These are phyloP conservation scores for Hemaris fuciformis DNA, from an alignment of 2,888 invertebrate species.

Conservation along the genomic window DNA sequence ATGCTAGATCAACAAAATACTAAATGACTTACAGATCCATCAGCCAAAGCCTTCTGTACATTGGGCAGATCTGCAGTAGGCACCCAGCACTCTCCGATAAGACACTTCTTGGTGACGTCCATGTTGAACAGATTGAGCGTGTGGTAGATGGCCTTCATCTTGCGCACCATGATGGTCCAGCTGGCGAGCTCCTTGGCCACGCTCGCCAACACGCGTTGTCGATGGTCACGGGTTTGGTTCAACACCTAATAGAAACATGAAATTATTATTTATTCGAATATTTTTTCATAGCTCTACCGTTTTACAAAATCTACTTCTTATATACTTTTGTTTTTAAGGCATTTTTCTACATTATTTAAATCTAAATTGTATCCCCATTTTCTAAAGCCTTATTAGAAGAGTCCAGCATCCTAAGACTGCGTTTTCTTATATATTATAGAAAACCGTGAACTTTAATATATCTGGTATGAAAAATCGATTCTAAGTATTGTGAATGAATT, in stretches of 20 bases:
- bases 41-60: slow-evolving; percentile 88
- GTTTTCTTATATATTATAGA: no score
- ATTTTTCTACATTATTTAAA: no score
- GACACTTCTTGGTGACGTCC: slow-evolving; percentile 93
- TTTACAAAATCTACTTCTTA: no score
- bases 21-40: slow-evolving; percentile 87
- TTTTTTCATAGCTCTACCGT: background rate
- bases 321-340: no score
- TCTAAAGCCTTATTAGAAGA: no score
- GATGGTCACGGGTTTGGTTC: slow-evolving; percentile 95
- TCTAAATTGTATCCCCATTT: no score
- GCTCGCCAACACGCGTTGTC: slow-evolving; percentile 91
- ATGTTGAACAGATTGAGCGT: slow-evolving; percentile 93
- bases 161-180: slow-evolving; percentile 94
- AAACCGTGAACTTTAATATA: no score
- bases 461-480: no score
- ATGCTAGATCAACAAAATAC: no score
- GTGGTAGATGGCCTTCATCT: slow-evolving; percentile 96
- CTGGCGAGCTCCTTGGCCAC: slow-evolving; percentile 94
- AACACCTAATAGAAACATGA: slow-evolving; percentile 82
- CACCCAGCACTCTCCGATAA: slow-evolving; percentile 93
- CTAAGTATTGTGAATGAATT: no score
- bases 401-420: no score
- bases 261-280: background rate
- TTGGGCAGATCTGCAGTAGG: slow-evolving; percentile 87